A percentile compares a stretch with the other conserved stretches of the same genome.
Conservation (phyloP, 2,797 vertebrate species). For the Balearica regulorum region DNA sequence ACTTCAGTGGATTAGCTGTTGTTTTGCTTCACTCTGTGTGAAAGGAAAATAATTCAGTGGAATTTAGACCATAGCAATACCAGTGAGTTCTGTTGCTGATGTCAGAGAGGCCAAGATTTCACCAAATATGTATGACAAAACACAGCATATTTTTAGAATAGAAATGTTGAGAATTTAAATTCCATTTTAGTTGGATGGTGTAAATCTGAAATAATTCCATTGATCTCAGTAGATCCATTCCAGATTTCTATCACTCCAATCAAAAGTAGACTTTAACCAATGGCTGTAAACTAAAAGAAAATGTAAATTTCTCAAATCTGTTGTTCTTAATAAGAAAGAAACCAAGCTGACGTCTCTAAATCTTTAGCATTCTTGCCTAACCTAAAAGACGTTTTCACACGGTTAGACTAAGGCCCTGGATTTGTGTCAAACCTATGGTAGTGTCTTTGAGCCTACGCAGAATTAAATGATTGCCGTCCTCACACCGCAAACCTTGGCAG, state of each 20-base stretch:
- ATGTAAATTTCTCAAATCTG: background rate
- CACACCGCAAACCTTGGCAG: background rate
- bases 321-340: background rate
- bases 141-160: background rate
- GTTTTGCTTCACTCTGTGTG: background rate
- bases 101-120: background rate
- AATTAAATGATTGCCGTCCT: background rate
- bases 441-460: background rate
- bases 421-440: background rate
- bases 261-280: background rate
- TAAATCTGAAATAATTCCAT: background rate
- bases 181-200: background rate
- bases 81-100: background rate
- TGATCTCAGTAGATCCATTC: background rate
- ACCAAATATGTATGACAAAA: background rate
- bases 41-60: background rate
- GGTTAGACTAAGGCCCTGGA: background rate
- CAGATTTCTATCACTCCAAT: background rate
- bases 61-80: background rate
- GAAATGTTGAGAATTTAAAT: background rate
- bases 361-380: background rate
- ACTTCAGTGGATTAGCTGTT: background rate
- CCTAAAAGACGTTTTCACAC: background rate
- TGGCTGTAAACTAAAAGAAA: background rate
- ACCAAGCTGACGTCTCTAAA: background rate